Percentiles rank a stretch among this genome's conserved stretches.
These are phyloP conservation scores for Pollenia amentaria DNA, from an alignment of 2,888 invertebrate genomes.

Conservation along the genomic window DNA sequence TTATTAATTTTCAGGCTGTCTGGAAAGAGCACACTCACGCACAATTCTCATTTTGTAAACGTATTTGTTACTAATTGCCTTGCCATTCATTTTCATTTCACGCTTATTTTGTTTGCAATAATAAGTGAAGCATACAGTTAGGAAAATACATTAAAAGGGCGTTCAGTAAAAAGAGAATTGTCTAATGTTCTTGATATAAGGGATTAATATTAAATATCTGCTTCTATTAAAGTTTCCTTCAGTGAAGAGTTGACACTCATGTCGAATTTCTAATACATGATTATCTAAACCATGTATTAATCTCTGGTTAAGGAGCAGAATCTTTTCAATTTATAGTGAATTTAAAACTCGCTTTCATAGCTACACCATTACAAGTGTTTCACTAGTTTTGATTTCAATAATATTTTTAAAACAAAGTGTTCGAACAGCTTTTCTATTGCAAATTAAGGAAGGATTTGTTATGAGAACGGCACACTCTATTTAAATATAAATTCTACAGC, in stretches of 20 bases:
- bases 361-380: no score
- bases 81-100: conserved; percentile 41
- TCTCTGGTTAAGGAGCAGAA: no score
- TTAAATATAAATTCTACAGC: neutral
- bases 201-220: no score
- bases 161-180: neutral
- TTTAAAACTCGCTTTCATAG: no score
- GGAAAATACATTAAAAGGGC: neutral
- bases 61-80: conserved; percentile 39
- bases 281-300: no score
- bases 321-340: no score
- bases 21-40: neutral
- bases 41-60: conserved; percentile 26
- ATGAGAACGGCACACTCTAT: neutral
- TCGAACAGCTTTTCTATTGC: neutral
- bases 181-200: neutral
- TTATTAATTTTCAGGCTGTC: neutral
- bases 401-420: neutral
- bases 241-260: no score
- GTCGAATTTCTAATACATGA: no score
- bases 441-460: no score
- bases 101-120: conserved; percentile 21
- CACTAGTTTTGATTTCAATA: no score
- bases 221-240: no score
- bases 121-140: conserved; percentile 28